These are phyloP conservation scores for Upupa epops DNA, from an alignment of 2,113 vertebrate genomes.

Conservation along the genomic window DNA sequence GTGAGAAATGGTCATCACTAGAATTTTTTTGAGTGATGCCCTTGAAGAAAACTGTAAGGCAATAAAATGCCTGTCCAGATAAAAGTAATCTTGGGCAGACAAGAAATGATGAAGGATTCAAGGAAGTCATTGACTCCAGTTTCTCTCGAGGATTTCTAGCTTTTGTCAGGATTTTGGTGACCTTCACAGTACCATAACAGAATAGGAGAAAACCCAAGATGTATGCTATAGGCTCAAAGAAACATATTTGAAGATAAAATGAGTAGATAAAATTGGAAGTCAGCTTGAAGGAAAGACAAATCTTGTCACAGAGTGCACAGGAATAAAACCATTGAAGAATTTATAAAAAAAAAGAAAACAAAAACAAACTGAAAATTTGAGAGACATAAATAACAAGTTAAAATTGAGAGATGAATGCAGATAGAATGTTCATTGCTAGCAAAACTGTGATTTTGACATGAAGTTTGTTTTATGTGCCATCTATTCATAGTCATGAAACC, in stretches of 20 bases:
- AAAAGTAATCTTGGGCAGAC: neutral
- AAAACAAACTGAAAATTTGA: neutral
- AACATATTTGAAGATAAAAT: neutral
- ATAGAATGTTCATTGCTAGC: neutral
- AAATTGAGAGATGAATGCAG: neutral
- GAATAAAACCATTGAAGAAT: neutral
- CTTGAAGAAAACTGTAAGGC: neutral
- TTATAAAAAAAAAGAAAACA: neutral
- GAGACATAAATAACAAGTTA: neutral
- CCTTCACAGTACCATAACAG: accelerated
- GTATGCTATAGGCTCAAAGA: neutral
- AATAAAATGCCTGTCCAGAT: neutral
- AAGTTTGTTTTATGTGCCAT: neutral
- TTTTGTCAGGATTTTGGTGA: neutral
- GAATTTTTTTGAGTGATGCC: neutral
- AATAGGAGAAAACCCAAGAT: neutral
- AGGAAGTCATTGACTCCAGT: neutral
- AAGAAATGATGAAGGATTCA: neutral
- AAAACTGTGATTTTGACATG: neutral
- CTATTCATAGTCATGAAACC: neutral
- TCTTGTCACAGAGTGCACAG: neutral
- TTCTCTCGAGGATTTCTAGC: neutral
- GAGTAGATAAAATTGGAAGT: neutral
- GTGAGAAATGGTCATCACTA: neutral
- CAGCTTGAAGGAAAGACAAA: neutral